phyloP scores from a whole-genome alignment of 2,797 vertebrate species.

The Morelia viridis region DNA sequence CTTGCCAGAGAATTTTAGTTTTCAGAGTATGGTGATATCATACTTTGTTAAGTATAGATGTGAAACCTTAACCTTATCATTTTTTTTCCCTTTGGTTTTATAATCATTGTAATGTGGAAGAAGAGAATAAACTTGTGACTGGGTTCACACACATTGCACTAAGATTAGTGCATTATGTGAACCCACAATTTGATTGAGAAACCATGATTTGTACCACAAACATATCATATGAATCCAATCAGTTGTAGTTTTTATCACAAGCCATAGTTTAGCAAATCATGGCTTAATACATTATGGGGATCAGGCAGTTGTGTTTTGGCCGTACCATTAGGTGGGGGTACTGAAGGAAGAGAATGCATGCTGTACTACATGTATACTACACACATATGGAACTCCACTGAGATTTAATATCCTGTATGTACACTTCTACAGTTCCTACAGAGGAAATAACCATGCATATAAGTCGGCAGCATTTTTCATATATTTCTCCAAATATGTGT shows the following conservation, averaged over 20 bases:
- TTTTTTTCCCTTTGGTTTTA: not conserved
- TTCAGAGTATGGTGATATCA: not conserved
- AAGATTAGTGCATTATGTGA: not conserved
- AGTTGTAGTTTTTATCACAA: not conserved
- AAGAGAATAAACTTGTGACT: not conserved
- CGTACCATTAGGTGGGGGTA: not conserved
- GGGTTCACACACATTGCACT: not conserved
- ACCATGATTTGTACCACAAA: not conserved
- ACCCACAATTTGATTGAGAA: not conserved
- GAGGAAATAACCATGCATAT: not conserved
- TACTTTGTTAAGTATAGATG: not conserved
- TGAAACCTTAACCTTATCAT: not conserved
- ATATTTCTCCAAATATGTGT: not conserved
- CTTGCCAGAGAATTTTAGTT: not conserved
- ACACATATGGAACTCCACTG: not conserved
- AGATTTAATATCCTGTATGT: not conserved
- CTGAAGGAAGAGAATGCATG: not conserved
- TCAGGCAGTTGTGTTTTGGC: not conserved
- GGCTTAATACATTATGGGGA: not conserved
- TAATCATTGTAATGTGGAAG: not conserved
- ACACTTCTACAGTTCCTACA: not conserved
- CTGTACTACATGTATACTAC: not conserved
- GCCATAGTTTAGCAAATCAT: not conserved
- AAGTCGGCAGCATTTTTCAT: not conserved
- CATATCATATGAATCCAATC: not conserved